Evolutionary conservation across 2,888 invertebrate species (phyloP), one percentile per base, ranked within the genome.

Genomic region (Leptogaster cylindrica): DNA sequence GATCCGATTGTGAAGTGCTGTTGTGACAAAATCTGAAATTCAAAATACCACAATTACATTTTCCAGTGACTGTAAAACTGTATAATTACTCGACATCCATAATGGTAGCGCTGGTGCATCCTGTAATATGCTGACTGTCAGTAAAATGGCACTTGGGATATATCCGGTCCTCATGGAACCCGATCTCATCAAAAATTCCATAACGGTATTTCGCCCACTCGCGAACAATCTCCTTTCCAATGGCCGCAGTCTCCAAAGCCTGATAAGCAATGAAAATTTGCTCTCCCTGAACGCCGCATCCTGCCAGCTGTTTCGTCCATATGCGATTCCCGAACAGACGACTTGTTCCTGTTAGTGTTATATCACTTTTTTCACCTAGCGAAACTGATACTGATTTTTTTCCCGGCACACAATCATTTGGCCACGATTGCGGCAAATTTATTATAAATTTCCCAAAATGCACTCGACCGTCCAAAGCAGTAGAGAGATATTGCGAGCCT

Each of bases 171-270:
- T 82, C 82, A 39, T 78, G 77, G 74, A 83, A 86, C 1, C 88
- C 87, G 68, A 84, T 83, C 76, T 88, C 88, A 72, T 88, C 88
- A 76, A 88, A 89, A 2, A 88, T 84, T 2, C 89, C 89, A 78
- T 88, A 89, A 1, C 88, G 83, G 74, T 86, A 87, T 78, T 86
- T 88, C 3, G 86, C 85, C 83, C 87, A 88, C 73, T 88, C 85
- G 73, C 85, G 84, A 0, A 87, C 82, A 31, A 88, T 74, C 8
- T 83, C 77, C 61, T 84, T 82, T 31, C 80, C 80, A 76, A 75
- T 39, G 51, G 27, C 23, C n/a, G 36, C 14, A 25, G 16, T 50
- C 14, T 65, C 36, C 39, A 85, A 75, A n/a, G 76, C 74, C 46
- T 80, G 78, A 72, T 81, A 82, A 48, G 82, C 79, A 18, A 86